A percentile compares a stretch with the other conserved stretches of the same genome.
These are phyloP conservation scores for Myotis brandtii DNA, from an alignment of 2,113 vertebrate species.

Conservation along the genomic window DNA sequence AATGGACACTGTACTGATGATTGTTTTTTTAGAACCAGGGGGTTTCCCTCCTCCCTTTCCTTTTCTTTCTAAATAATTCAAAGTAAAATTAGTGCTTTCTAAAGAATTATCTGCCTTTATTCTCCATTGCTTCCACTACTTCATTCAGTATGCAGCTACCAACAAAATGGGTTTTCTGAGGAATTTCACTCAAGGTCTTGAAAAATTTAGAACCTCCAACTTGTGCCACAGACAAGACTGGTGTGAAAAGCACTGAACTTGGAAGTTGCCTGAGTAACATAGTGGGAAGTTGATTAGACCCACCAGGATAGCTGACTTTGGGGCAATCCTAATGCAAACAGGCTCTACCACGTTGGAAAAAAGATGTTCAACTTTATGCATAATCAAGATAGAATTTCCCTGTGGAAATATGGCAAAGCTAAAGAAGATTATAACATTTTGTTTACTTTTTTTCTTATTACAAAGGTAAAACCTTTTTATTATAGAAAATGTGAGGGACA, in stretches of 20 bases:
- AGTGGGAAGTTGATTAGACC: neutral
- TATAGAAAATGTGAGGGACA: conserved; percentile 19
- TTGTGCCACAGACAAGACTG: conserved; percentile 11
- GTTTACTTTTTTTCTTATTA: conserved; percentile 54
- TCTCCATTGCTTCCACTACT: neutral
- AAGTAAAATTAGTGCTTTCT: conserved; percentile 5
- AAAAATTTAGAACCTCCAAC: conserved; percentile 3
- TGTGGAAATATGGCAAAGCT: conserved; percentile 18
- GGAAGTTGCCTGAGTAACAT: neutral
- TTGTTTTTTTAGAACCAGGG: neutral
- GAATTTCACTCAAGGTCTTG: neutral
- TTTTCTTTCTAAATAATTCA: neutral
- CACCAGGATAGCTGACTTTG: neutral
- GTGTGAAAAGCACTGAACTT: neutral
- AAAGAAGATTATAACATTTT: conserved; percentile 25
- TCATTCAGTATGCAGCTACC: neutral
- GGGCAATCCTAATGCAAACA: neutral
- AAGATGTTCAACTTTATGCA: neutral
- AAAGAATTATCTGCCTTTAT: neutral
- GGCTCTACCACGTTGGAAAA: neutral
- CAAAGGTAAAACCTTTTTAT: conserved; percentile 50
- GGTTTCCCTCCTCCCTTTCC: neutral
- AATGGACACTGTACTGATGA: neutral
- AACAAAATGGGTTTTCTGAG: conserved; percentile 15
- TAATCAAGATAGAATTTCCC: conserved; percentile 42